A percentile compares a stretch with the other conserved stretches of the same genome.
These are phyloP conservation scores for Taxidea taxus DNA, from an alignment of 2,113 vertebrate species.

Conservation along the genomic window DNA sequence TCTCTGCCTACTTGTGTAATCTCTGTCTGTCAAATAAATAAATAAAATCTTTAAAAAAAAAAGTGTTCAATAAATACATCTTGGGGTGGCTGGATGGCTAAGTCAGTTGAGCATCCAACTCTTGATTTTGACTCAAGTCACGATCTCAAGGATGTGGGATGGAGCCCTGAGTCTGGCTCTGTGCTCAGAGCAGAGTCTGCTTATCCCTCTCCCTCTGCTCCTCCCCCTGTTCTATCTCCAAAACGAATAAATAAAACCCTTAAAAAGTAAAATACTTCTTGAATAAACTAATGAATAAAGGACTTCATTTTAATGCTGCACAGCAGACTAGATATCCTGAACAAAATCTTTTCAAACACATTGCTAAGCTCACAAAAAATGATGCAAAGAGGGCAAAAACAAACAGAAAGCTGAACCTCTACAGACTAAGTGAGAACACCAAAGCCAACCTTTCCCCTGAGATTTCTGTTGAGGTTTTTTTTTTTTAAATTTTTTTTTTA, in stretches of 20 bases:
- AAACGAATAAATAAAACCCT: not conserved
- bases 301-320: not conserved
- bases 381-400: not conserved
- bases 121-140: not conserved
- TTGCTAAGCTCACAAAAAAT: not conserved
- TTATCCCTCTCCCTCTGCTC: not conserved
- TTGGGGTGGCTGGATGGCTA: not conserved
- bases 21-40: no score
- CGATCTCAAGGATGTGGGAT: not conserved
- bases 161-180: not conserved
- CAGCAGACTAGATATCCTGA: not conserved
- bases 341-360: not conserved
- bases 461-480: not conserved
- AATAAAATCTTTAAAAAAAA: no score
- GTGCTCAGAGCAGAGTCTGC: not conserved
- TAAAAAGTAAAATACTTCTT: not conserved
- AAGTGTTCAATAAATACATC: not conserved
- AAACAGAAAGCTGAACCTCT: not conserved
- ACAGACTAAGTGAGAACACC: not conserved
- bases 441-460: not conserved
- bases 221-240: not conserved
- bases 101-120: not conserved
- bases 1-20: no score
- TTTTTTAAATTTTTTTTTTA: no score
- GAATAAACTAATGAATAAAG: constrained; percentile 14